These are phyloP conservation scores for Entelurus aequoreus DNA, from an alignment of 2,113 vertebrate species.

Conservation along the genomic window DNA sequence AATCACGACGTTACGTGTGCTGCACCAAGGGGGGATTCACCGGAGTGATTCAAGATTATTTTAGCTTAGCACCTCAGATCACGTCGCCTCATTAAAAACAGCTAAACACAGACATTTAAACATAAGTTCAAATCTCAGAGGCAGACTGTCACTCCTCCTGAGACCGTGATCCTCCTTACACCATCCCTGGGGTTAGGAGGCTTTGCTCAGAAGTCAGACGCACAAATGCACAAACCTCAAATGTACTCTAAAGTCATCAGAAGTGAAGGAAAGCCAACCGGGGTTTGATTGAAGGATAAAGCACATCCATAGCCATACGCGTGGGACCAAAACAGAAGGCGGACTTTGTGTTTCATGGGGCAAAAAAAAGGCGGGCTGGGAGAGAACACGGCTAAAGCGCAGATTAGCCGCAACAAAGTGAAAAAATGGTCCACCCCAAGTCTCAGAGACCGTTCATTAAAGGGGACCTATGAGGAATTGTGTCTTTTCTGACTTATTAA, in stretches of 20 bases:
- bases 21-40: slow-evolving; percentile 55
- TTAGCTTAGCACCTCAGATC: slow-evolving; percentile 68
- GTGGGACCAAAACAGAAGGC: slow-evolving; percentile 46
- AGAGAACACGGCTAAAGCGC: slow-evolving; percentile 48
- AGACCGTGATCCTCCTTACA: slow-evolving; percentile 56
- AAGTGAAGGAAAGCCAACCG: slow-evolving; percentile 59
- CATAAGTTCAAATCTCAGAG: slow-evolving; percentile 60
- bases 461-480: too few species aligned
- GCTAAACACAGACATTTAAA: slow-evolving; percentile 71
- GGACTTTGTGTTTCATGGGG: slow-evolving; percentile 46
- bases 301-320: slow-evolving; percentile 48
- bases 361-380: slow-evolving; percentile 26
- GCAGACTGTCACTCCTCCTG: slow-evolving; percentile 54
- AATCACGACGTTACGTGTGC: slow-evolving; percentile 68
- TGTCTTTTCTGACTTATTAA: too few species aligned
- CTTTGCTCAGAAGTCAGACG: slow-evolving; percentile 65
- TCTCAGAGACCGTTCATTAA: slow-evolving; percentile 62
- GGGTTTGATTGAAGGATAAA: slow-evolving; percentile 67
- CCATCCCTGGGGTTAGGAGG: slow-evolving; percentile 55
- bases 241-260: slow-evolving; percentile 61
- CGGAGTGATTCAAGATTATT: slow-evolving; percentile 65
- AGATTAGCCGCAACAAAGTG: slow-evolving; percentile 43
- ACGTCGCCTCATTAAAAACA: slow-evolving; percentile 69
- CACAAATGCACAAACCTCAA: slow-evolving; percentile 57
- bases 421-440: slow-evolving; percentile 57